Conservation (phyloP, 1,140 invertebrate species). For the Formica selysi region DNA sequence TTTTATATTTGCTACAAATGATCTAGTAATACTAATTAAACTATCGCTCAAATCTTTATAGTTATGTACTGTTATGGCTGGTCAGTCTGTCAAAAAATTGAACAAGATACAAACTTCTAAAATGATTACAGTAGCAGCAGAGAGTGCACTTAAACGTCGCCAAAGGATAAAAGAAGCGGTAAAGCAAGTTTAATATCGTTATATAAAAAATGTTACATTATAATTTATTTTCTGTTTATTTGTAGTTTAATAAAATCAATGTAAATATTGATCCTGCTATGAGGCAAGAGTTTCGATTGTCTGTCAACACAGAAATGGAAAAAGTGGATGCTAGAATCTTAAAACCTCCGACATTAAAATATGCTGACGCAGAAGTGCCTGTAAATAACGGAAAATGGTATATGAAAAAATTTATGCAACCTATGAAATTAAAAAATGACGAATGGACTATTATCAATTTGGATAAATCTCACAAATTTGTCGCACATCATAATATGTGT, state of each 20-base stretch:
- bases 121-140: slow-evolving; percentile 90
- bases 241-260: slow-evolving; percentile 77
- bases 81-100: slow-evolving; percentile 88
- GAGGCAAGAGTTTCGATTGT: slow-evolving; percentile 88
- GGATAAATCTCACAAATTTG: too few species aligned
- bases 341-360: slow-evolving; percentile 86
- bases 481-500: too few species aligned
- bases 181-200: slow-evolving; percentile 54
- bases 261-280: slow-evolving; percentile 86
- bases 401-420: slow-evolving; percentile 77
- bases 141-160: slow-evolving; percentile 87
- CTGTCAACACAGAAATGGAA: slow-evolving; percentile 86
- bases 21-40: background rate
- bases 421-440: slow-evolving; percentile 60
- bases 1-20: slow-evolving; percentile 13
- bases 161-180: slow-evolving; percentile 89
- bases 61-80: slow-evolving; percentile 88
- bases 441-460: slow-evolving; percentile 86
- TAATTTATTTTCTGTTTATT: slow-evolving; percentile 42
- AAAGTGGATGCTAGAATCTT: slow-evolving; percentile 88
- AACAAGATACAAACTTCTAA: slow-evolving; percentile 87
- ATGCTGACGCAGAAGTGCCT: slow-evolving; percentile 61
- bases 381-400: slow-evolving; percentile 86
- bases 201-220: background rate
- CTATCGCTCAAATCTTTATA: slow-evolving; percentile 55